A percentile compares a stretch with the other conserved stretches of the same genome.
These are phyloP conservation scores for Sinodicranocentrus sp. DNA, from an alignment of 2,888 invertebrate species.

Conservation along the genomic window DNA sequence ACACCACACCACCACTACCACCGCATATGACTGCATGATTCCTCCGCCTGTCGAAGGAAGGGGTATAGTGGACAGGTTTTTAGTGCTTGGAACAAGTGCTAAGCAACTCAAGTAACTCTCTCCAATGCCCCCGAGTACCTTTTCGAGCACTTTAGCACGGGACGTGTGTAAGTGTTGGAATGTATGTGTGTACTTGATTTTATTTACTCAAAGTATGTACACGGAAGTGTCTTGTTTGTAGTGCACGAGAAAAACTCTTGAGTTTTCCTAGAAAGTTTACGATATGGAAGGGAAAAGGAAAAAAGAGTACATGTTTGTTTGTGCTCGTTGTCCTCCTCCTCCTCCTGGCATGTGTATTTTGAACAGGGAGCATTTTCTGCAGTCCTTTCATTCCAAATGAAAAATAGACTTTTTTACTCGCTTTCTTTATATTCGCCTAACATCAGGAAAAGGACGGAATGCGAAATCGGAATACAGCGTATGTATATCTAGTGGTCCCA, in stretches of 20 bases:
- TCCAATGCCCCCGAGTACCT: conserved; percentile 58
- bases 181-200: conserved; percentile 62
- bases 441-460: neutral
- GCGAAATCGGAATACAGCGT: neutral
- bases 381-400: conserved; percentile 45
- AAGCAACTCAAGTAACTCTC: conserved; percentile 56
- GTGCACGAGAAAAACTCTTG: conserved; percentile 46
- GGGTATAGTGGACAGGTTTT: too few species aligned
- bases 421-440: conserved; percentile 2
- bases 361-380: conserved; percentile 14
- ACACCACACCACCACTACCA: neutral
- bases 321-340: too few species aligned
- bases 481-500: neutral
- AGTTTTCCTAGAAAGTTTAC: conserved; percentile 55
- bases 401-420: conserved; percentile 26
- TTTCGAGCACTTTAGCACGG: conserved; percentile 56
- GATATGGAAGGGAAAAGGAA: conserved; percentile 38
- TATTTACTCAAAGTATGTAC: conserved; percentile 64
- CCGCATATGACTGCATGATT: neutral
- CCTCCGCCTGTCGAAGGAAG: neutral
- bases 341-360: neutral
- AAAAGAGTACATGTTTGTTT: conserved; percentile 44
- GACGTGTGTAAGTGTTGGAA: conserved; percentile 63
- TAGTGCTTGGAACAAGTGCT: conserved; percentile 26
- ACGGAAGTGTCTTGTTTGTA: conserved; percentile 65